Percentiles rank a stretch among this genome's conserved stretches.
phyloP scores from a whole-genome alignment of 2,113 vertebrate genomes.

The Passer montanus region DNA sequence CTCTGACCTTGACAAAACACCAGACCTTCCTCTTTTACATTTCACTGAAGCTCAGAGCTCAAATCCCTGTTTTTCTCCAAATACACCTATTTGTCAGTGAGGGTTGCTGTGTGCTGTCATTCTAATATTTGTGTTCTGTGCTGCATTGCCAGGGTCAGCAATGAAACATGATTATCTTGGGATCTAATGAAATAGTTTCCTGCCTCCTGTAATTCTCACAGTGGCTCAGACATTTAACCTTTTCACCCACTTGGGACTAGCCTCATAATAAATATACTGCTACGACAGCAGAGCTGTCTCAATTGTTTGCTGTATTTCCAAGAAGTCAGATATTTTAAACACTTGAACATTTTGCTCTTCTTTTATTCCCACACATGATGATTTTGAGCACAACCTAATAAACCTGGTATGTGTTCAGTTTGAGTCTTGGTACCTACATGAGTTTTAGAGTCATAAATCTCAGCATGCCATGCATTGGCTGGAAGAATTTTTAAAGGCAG shows the following conservation, averaged over 20 bases:
- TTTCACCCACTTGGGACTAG: not conserved
- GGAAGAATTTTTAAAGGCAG: not conserved
- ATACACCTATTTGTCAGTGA: not conserved
- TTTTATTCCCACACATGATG: not conserved
- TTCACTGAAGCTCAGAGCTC: not conserved
- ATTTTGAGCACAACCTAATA: not conserved
- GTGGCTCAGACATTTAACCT: slow-evolving; percentile 42
- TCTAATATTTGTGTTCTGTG: not conserved
- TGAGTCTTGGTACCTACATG: not conserved
- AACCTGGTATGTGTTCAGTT: not conserved
- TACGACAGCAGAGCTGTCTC: not conserved
- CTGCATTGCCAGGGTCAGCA: not conserved
- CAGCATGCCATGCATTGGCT: not conserved
- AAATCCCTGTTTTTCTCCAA: not conserved
- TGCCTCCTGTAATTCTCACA: slow-evolving; percentile 17
- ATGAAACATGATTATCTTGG: slow-evolving; percentile 30
- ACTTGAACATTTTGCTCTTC: not conserved
- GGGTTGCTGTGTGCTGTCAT: slow-evolving; percentile 6
- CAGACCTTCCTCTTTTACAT: not conserved
- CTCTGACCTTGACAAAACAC: not conserved
- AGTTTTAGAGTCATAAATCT: not conserved
- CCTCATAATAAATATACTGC: slow-evolving; percentile 21
- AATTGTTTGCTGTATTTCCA: not conserved
- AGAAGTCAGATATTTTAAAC: not conserved
- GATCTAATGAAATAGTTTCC: slow-evolving; percentile 49